These are phyloP conservation scores for Nephila pilipes DNA, from an alignment of 1,140 invertebrate species.

Conservation along the genomic window DNA sequence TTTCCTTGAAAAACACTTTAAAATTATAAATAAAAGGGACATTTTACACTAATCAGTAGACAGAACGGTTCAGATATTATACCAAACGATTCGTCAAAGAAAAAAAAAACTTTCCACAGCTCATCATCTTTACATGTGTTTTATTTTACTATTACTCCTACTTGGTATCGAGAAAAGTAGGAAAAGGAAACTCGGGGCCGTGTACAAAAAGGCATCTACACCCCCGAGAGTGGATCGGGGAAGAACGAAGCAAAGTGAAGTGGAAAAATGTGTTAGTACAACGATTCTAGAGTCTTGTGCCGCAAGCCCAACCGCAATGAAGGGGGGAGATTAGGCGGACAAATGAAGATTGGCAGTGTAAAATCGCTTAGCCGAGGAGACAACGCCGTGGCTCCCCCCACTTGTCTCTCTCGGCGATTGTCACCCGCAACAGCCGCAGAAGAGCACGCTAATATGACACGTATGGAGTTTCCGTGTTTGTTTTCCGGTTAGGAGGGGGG, in stretches of 20 bases:
- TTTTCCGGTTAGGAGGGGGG: not conserved
- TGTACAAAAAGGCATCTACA: not conserved
- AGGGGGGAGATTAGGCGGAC: slow-evolving; percentile 42
- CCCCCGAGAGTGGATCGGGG: not conserved
- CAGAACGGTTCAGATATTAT: too few species aligned
- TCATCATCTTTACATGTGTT: too few species aligned
- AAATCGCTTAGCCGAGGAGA: slow-evolving; percentile 58
- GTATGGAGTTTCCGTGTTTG: slow-evolving; percentile 70
- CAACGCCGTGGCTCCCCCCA: not conserved
- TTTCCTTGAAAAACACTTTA: too few species aligned
- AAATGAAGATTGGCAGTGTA: slow-evolving; percentile 74
- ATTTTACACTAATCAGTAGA: too few species aligned
- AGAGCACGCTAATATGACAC: slow-evolving; percentile 62
- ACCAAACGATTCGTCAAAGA: too few species aligned
- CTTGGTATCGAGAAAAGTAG: not conserved
- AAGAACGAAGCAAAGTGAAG: slow-evolving; percentile 13
- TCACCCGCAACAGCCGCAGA: not conserved
- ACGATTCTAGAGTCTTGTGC: slow-evolving; percentile 39
- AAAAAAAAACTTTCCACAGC: too few species aligned
- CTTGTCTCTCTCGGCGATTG: slow-evolving; percentile 57
- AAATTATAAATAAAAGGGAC: too few species aligned
- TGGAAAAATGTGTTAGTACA: slow-evolving; percentile 62
- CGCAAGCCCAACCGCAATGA: slow-evolving; percentile 46
- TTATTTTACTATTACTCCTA: too few species aligned
- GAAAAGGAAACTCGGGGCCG: not conserved